These are phyloP conservation scores for Antheraea assamensis DNA, from an alignment of 2,888 invertebrate species.

Conservation along the genomic window DNA sequence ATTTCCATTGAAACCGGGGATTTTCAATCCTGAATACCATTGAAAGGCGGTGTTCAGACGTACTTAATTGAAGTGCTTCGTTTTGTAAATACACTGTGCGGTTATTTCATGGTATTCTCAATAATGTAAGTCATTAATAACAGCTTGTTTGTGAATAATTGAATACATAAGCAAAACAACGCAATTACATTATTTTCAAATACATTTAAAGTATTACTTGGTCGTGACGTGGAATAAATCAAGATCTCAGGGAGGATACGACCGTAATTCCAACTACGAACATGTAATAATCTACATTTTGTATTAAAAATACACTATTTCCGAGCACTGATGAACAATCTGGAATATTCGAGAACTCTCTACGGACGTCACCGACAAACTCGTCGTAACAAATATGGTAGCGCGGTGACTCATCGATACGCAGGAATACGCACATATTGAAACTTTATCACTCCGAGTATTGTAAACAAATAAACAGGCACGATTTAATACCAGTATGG, in stretches of 20 bases:
- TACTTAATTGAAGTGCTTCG: constrained; percentile 29
- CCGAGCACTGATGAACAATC: no score
- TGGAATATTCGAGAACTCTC: no score
- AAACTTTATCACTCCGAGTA: no score
- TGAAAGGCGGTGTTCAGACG: constrained; percentile 25
- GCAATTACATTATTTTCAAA: background rate
- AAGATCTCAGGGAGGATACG: background rate
- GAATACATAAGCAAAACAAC: background rate
- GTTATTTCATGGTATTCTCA: constrained; percentile 17
- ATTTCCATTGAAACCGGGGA: constrained; percentile 32
- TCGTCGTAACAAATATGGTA: no score
- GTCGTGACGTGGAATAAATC: background rate
- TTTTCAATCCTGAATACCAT: constrained; percentile 31
- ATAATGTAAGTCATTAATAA: constrained; percentile 10
- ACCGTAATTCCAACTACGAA: background rate
- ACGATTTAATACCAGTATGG: no score
- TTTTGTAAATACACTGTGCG: constrained; percentile 20
- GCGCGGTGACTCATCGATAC: no score
- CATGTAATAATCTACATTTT: background rate
- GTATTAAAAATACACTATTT: background rate
- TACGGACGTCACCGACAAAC: no score
- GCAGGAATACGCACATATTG: no score
- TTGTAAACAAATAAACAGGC: no score
- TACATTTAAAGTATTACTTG: background rate
- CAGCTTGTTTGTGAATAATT: constrained; percentile 9